Conservation (phyloP, 2,113 vertebrate genomes). For the Haemorhous mexicanus region DNA sequence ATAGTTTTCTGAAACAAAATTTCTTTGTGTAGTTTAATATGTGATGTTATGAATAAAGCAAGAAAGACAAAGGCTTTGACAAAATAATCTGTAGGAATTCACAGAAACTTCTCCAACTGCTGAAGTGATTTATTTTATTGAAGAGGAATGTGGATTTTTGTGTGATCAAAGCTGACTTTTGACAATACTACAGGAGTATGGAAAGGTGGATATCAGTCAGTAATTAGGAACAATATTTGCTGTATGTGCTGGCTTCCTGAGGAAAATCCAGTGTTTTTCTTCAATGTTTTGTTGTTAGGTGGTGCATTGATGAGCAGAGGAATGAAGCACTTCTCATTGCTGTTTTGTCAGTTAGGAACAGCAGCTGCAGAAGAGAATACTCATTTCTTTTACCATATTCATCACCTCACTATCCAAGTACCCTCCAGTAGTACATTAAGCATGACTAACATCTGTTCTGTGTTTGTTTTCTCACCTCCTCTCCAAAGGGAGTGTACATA, state of each 20-base stretch:
- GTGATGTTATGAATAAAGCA: background rate
- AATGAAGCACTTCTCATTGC: background rate
- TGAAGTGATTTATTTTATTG: background rate
- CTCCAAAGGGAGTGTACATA: conserved; percentile 45
- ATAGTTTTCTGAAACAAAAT: background rate
- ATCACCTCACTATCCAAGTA: background rate
- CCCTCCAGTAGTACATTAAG: conserved; percentile 49
- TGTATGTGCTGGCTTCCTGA: background rate
- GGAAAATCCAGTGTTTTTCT: background rate
- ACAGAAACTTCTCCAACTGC: background rate
- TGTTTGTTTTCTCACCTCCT: conserved; percentile 65
- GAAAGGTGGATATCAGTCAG: background rate
- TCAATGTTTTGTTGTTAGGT: background rate
- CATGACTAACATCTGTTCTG: conserved; percentile 59
- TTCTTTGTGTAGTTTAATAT: background rate
- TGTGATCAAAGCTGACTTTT: background rate
- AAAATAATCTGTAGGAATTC: background rate
- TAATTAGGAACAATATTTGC: background rate
- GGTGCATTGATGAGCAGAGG: background rate
- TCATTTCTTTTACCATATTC: conserved; percentile 32
- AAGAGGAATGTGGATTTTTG: background rate
- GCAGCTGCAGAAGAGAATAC: background rate
- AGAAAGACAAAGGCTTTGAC: background rate
- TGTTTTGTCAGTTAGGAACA: background rate
- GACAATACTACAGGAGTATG: accelerated